Evolutionary conservation across 2,888 invertebrate species (phyloP), one percentile per base, ranked within the genome.

Genomic region (Ommatoiulus sabulosus): DNA sequence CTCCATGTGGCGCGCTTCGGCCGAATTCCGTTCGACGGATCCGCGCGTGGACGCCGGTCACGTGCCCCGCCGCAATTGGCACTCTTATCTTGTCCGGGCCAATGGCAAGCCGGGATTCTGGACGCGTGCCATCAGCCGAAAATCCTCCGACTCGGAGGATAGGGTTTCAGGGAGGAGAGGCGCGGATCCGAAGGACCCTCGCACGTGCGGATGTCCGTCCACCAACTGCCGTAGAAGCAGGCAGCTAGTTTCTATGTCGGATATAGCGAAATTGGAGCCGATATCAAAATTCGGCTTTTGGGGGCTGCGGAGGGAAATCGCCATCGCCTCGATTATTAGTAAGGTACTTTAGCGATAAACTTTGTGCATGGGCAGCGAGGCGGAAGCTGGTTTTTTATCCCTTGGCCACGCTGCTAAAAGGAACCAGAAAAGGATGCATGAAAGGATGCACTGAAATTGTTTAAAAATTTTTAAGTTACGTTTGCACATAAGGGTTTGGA

Each of bases 51-150:
- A 12, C 57, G 17, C 17, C 17, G 57, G 57, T 17, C 57, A 57
- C 57, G 57, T 57, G 57, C 7, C 57, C 17, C 57, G 57, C 57
- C 57, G 57, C 57, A 57, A 57, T 57, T 57, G 57, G 57, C 57
- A 57, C 57, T 57, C 5, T 35, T 57, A 57, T 57, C 57, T 57
- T 17, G 57, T 57, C 57, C 57, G 57, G 57, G 57, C 57, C 57
- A 57, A 57, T 57, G 17, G 57, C 57, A 17, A 17, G 57, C 57
- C 57, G 15, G 17, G 17, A 17, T 84, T 84, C 43, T 35, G 44
- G 84, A 44, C 84, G 44, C 84, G 84, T 84, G 84, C 84, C 84
- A 84, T 84, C 84, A 84, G 84, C 84, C 84, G 84, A 84, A 84
- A 84, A 84, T 84, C 84, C 84, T 84, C 84, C 17, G 15, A 5